Evolutionary conservation across 2,888 invertebrate species (phyloP), one percentile per base, ranked within the genome.

Genomic region (Troilus luridus): DNA sequence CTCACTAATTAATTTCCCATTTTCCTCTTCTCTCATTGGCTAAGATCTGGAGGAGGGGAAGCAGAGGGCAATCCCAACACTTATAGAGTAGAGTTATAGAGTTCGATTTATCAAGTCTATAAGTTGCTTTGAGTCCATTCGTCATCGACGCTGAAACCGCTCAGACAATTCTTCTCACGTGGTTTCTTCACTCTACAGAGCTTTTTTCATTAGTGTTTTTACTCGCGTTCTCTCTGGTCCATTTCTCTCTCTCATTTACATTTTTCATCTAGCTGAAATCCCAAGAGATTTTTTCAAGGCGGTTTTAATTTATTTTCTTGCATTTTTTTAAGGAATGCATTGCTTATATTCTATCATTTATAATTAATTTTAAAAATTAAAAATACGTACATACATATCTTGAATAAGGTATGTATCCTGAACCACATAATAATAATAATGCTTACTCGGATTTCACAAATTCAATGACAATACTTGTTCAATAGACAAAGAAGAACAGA

Each of bases 141-240:
- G 72, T 77, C 72, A 77, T 77, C 27, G 0, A 9, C 8, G 0
- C 27, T 6, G 14, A 14, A 59, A 14, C 14, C 59, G 6, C n/a
- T 14, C 27, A 6, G 17, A 1, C 72, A 2, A 77, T 77, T 77
- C 72, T 77, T 41, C 72, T 77, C 72, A 77, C 72, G 72, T 77
- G 41, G 27, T 41, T 17, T 77, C 72, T 77, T 41, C 72, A 77
- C 41, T 77, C 27, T 41, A 77, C 72, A 27, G 17, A 77, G 72
- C 72, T 77, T 77, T 77, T 77, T 77, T 77, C 72, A 41, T 77
- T 77, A 77, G 72, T 77, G 72, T 77, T 77, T 77, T 77, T 41
- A 27, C 27, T 17, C 27, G 72, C 72, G 41, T 77, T 77, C 41
- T 19, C 72, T 17, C 41, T 77, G 72, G 27, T 77, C 72, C 41